Base-by-base conservation (phyloP, 2,113 vertebrate species). In the Dasyurus viverrinus region DNA sequence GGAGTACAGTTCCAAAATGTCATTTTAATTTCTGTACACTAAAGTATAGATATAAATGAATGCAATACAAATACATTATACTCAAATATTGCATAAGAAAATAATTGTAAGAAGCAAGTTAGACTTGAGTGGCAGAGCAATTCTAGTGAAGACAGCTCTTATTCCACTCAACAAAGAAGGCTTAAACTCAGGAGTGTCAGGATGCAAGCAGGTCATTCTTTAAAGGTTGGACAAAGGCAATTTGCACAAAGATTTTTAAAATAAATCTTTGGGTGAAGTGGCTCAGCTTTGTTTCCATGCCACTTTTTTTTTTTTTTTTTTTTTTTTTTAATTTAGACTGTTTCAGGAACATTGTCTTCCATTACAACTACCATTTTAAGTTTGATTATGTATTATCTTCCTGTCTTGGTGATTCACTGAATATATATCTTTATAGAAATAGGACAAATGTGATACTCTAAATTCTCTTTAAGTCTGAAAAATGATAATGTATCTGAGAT, bases 1-100 rank as follows among this genome's bases (percentile, higher is more conserved):
- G 30, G 94, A 94, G 93, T 92, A 2, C 95, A 93, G 36, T 94
- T 95, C 92, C 92, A 47, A 9, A 12, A 94, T 94, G 47, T 94
- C 54, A 27, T 91, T 95, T 95, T 89, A 90, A 55, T 94, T 95
- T 26, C 23, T 84, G n/a, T 24, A 54, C 26, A 22, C 50, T 8
- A 89, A 52, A 54, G 26, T 24, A 60, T 53, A 26, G n/a, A 46
- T 53, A 36, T 53, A 52, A 68, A 42, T 42, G 24, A 54, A 46
- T 89, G 89, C 25, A 48, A 23, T 23, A 27, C 55, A 42, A 25
- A 36, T 68, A 36, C 57, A 30, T 60, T 3, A 3, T 9, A 30
- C 57, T 68, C 60, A n/a, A n/a, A 14, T 11, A n/a, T 68, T 68
- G 12, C 60, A 60, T 16, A 19, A n/a, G 3, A 36, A n/a, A 68